Evolutionary conservation across 2,113 vertebrate genomes (phyloP), one percentile per base, ranked within the genome.

Genomic region (Takifugu bimaculatus): DNA sequence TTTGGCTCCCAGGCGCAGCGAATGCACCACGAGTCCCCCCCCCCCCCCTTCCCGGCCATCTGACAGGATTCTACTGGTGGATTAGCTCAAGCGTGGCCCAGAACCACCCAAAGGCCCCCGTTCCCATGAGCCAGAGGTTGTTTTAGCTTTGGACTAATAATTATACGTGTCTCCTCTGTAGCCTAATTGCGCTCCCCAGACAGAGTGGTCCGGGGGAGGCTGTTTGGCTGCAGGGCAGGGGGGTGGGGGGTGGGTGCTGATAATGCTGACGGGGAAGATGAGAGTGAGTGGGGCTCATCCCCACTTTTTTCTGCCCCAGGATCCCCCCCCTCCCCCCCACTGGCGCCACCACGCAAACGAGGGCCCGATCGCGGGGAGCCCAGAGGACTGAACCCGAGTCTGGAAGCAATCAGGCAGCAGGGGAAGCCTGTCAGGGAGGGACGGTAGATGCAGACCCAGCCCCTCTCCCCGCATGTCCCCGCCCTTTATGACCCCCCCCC

Each of bases 281-380:
- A 57, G 54, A 35, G 63, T 52, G 62, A 57, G 48, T 39, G 63
- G 61, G 68, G 82, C 73, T 77, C 82, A 77, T 75, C 69, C 80
- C 79, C 72, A 74, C 70, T 85, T 6, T 50, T 20, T 50, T n/a
- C 89, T 90, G 88, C 88, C 83, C 79, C 53, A 76, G 81, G 79
- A 85, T 81, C 85, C 83, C 47, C 78, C 83, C 75, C 6, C 42
- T 9, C 44, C 13, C 45, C 13, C 78, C 84, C 75, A 81, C 85
- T 91, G 91, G 89, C 90, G 90, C 92, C 90, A 70, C 14, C 12
- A 7, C 51, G 51, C 51, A 53, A 62, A 67, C 65, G 77, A 78
- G 78, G 84, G 77, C 74, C 50, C 64, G 66, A 64, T 58, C 61
- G 50, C 51, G 44, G 72, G 50, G 62, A 54, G 72, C 57, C 54